phyloP scores from a whole-genome alignment of 2,113 vertebrate genomes.

The Centropus unirufus region DNA sequence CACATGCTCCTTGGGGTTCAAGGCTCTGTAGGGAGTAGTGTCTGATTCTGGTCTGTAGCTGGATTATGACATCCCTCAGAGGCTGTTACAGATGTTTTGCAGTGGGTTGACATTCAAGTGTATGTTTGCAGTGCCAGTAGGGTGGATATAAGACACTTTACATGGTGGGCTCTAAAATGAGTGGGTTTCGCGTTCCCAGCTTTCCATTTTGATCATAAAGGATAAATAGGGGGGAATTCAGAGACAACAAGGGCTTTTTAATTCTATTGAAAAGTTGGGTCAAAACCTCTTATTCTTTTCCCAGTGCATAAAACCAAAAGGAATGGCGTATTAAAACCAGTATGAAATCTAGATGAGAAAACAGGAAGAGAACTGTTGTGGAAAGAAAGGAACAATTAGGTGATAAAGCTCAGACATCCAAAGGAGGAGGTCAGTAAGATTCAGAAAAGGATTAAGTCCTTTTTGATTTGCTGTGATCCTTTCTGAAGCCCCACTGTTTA shows the following conservation, averaged over 20 bases:
- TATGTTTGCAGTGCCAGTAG: not conserved
- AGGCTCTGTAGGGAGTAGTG: not conserved
- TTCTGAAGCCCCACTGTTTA: not conserved
- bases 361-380: not conserved
- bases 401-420: not conserved
- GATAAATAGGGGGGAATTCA: not conserved
- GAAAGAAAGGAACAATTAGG: not conserved
- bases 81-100: not conserved
- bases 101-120: not conserved
- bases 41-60: not conserved
- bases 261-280: not conserved
- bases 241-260: not conserved
- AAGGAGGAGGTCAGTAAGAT: not conserved
- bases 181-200: not conserved
- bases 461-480: not conserved
- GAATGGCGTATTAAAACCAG: not conserved
- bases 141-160: not conserved
- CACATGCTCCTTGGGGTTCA: not conserved
- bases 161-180: not conserved
- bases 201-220: not conserved
- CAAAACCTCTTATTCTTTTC: not conserved
- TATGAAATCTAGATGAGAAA: not conserved
- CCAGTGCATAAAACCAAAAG: not conserved
- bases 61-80: not conserved
- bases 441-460: not conserved